Base-by-base conservation (phyloP, 1,140 invertebrate species). In the Drosophila neocordata region DNA sequence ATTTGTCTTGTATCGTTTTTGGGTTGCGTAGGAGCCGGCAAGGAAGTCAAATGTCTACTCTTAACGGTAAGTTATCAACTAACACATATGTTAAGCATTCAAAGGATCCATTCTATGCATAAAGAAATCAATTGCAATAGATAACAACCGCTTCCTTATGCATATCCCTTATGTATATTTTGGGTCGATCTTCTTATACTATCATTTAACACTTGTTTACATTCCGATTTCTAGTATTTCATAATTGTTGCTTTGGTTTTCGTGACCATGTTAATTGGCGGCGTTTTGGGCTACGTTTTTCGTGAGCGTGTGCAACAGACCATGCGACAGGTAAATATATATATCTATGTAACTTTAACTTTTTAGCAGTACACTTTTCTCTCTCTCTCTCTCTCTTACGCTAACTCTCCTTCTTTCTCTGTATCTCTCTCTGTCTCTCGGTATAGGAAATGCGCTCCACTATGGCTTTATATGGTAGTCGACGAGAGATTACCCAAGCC, bases 261-360 rank as follows among this genome's bases (percentile, higher is more conserved):
- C 90, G 95, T 98, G 60, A 95, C 95, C 58, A 95, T 98, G 94
- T 92, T 98, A 67, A 95, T 98, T 74, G 97, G 97, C 18, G 97
- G 97, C 13, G 96, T 98, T 59, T 92, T 98, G 37, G 96, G 96
- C 22, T 98, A 97, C 84, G 96, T 98, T 34, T 98, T 97, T 92
- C 94, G 96, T 53, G 95, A 95, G 71, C 95, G 97, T 90, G 94
- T 97, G 11, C 91, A 95, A 22, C 93, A 93, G 20, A 95, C 94
- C 0, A 93, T 96, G 90, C 94, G 96, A 76, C 94, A 92, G 77
- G 90, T 91, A 63, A 70, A 69, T 37, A 52, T 35, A 27, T 0
- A 37, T 44, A 31, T 7, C 22, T 31, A 3, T 6, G 6, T 6
- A 31, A 31, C 8, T 0, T 51, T 13, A 1, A 22, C 22, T 0